Evolutionary conservation across 92 coral and sea anemone species (phyloP).

Genomic region (Chrysogorgia sp.): DNA sequence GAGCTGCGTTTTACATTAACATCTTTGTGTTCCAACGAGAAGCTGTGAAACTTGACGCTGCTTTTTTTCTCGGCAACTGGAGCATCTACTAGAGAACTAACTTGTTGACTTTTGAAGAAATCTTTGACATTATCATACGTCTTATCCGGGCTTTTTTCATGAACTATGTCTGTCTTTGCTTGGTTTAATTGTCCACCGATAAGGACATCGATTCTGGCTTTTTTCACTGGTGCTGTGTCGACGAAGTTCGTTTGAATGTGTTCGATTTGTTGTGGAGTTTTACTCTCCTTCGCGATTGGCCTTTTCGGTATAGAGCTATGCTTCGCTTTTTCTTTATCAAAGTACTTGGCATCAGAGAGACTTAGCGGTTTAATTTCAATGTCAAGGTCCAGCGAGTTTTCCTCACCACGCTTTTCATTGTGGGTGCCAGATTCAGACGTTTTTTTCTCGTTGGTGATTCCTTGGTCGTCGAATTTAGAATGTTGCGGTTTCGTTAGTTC

Average conservation of each 20-base stretch:
- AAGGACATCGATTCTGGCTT: constrained; percentile 74
- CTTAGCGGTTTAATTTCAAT: constrained; percentile 35
- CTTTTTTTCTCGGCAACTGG: constrained; percentile 89
- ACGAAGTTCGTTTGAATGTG: constrained; percentile 40
- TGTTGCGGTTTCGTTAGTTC: neutral
- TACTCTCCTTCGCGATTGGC: neutral
- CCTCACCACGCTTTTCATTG: neutral
- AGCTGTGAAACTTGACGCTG: constrained; percentile 50
- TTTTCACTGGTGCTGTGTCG: constrained; percentile 11
- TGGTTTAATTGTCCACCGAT: constrained; percentile 84
- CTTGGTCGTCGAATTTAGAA: neutral
- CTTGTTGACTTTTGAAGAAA: constrained; percentile 90
- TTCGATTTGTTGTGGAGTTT: constrained; percentile 18
- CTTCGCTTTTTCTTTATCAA: constrained; percentile 16
- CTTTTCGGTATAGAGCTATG: constrained; percentile 34
- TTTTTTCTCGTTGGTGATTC: neutral
- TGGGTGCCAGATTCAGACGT: neutral
- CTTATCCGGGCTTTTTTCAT: constrained; percentile 78
- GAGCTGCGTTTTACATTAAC: constrained; percentile 24
- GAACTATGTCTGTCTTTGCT: constrained; percentile 73
- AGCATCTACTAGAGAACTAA: constrained; percentile 92
- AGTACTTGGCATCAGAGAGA: constrained; percentile 21
- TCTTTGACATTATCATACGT: constrained; percentile 88
- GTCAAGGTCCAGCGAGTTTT: constrained; percentile 35
- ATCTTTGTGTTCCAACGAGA: neutral